Conservation (phyloP, 2,888 invertebrate genomes). For the Cryptosula pallasiana region DNA sequence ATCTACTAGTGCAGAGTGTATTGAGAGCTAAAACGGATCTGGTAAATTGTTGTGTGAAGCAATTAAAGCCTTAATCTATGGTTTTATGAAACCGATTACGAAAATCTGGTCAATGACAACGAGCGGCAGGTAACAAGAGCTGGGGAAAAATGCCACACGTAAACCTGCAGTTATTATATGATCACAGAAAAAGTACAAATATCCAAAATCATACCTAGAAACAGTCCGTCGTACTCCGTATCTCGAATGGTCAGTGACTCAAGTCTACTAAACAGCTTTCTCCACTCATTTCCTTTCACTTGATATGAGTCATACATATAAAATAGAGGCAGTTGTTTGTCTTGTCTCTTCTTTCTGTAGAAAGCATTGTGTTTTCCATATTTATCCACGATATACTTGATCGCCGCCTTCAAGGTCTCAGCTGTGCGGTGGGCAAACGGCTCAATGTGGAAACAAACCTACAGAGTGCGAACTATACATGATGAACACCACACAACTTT, state of each 20-base stretch:
- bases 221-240: constrained; percentile 60
- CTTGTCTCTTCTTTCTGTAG: constrained; percentile 48
- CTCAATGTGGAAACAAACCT: constrained; percentile 62
- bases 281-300: constrained; percentile 58
- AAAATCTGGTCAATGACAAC: too few relatives aligned
- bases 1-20: too few relatives aligned
- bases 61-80: too few relatives aligned
- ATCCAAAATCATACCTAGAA: constrained; percentile 54
- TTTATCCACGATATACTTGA: constrained; percentile 46
- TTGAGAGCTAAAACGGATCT: too few relatives aligned
- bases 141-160: too few relatives aligned
- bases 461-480: constrained; percentile 25
- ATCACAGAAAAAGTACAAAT: too few relatives aligned
- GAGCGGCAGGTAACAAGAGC: too few relatives aligned
- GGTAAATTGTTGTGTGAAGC: too few relatives aligned
- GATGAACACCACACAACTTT: too few relatives aligned
- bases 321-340: constrained; percentile 57
- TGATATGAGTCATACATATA: constrained; percentile 65
- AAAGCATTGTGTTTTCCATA: constrained; percentile 60
- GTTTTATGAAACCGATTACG: too few relatives aligned
- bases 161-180: too few relatives aligned
- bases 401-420: constrained; percentile 45
- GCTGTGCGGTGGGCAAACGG: constrained; percentile 55
- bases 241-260: constrained; percentile 57
- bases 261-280: constrained; percentile 42